Evolutionary conservation across 2,888 invertebrate genomes (phyloP).

Genomic region (Trimorus sp.): DNA sequence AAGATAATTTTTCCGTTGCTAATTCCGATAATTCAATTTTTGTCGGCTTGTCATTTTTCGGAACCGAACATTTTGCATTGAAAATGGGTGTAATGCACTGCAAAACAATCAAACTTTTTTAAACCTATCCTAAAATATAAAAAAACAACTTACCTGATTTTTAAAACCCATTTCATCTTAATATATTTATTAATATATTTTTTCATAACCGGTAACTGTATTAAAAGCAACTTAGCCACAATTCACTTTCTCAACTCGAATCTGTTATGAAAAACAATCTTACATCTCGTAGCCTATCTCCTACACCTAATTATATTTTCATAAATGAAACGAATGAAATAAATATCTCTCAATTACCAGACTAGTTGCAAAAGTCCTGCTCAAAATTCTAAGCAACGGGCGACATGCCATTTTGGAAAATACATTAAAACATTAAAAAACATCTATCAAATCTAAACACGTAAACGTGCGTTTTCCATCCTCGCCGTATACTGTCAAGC

Average conservation of each 20-base stretch:
- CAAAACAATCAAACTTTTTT: not conserved
- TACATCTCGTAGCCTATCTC: too few relatives aligned
- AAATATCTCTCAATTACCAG: slow-evolving; percentile 16
- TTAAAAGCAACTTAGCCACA: too few relatives aligned
- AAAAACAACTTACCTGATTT: too few relatives aligned
- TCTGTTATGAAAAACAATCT: too few relatives aligned
- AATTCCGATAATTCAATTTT: slow-evolving; percentile 71
- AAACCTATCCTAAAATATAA: not conserved
- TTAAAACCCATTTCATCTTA: too few relatives aligned
- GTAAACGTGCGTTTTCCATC: too few relatives aligned
- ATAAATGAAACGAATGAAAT: not conserved
- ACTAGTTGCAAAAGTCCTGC: slow-evolving; percentile 12
- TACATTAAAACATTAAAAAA: not conserved
- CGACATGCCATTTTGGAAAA: slow-evolving; percentile 23
- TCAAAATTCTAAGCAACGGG: slow-evolving; percentile 9
- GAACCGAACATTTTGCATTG: slow-evolving; percentile 28
- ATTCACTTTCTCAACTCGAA: too few relatives aligned
- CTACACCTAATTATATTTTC: not conserved
- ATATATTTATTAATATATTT: not conserved
- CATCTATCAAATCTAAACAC: too few relatives aligned
- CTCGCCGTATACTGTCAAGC: too few relatives aligned
- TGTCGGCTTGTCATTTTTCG: slow-evolving; percentile 39
- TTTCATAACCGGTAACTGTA: too few relatives aligned
- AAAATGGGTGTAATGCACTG: slow-evolving; percentile 23
- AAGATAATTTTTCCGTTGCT: slow-evolving; percentile 72